Conservation (phyloP, 2,888 invertebrate genomes). For the Eilema depressum region DNA sequence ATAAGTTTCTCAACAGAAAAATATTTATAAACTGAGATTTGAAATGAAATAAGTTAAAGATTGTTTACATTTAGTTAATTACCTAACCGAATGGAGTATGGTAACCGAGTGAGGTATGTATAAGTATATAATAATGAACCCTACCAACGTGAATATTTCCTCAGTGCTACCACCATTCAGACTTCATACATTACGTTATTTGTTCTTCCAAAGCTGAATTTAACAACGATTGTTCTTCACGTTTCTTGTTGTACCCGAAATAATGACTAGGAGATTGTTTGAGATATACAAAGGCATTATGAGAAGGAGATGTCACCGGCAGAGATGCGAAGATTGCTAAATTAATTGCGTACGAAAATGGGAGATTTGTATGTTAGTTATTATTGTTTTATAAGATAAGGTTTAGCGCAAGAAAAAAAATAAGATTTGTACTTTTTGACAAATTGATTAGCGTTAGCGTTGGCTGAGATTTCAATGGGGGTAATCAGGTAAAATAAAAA, state of each 20-base stretch:
- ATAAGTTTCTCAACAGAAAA: too few species aligned
- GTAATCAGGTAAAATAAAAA: too few species aligned
- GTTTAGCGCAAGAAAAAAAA: neutral
- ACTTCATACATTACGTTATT: neutral
- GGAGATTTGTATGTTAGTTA: neutral
- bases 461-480: too few species aligned
- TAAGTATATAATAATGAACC: neutral
- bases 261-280: neutral
- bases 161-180: neutral
- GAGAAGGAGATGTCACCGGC: neutral
- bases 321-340: neutral
- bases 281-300: neutral
- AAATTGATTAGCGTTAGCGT: too few species aligned
- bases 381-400: neutral
- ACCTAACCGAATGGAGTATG: too few species aligned
- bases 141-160: neutral
- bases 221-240: conserved; percentile 2
- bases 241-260: neutral
- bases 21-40: too few species aligned
- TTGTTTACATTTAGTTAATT: too few species aligned
- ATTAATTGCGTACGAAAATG: neutral
- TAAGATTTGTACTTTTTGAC: too few species aligned
- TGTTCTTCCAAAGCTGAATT: neutral
- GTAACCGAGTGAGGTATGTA: too few species aligned
- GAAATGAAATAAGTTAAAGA: too few species aligned